phyloP scores from a whole-genome alignment of 1,140 invertebrate genomes.

The Drosophila melanogaster region Release_6_plus_ISO1_MT NT_033779.5:17025001-17025500 shows the following conservation, averaged over 20 bases:
- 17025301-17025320: slow-evolving; percentile 8
- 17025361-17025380: slow-evolving; percentile 17
- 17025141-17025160: too few relatives aligned
- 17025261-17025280: too few relatives aligned
- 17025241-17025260: too few relatives aligned
- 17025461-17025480: slow-evolving; percentile 45
- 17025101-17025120: too few relatives aligned
- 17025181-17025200: not conserved
- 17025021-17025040: not conserved
- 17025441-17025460: slow-evolving; percentile 16
- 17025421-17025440: slow-evolving; percentile 34
- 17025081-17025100: too few relatives aligned
- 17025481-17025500: slow-evolving; percentile 38
- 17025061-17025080: not conserved
- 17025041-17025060: not conserved
- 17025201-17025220: too few relatives aligned
- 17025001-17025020: not conserved
- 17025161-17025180: too few relatives aligned
- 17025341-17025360: slow-evolving; percentile 35
- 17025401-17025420: slow-evolving; percentile 51
- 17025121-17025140: too few relatives aligned
- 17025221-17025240: too few relatives aligned
- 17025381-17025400: slow-evolving; percentile 43
- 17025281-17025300: not conserved
- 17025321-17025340: slow-evolving; percentile 30